Percentiles rank a stretch among this genome's conserved stretches.
Conservation (phyloP, 2,888 invertebrate species). For the Mamestra brassicae region DNA sequence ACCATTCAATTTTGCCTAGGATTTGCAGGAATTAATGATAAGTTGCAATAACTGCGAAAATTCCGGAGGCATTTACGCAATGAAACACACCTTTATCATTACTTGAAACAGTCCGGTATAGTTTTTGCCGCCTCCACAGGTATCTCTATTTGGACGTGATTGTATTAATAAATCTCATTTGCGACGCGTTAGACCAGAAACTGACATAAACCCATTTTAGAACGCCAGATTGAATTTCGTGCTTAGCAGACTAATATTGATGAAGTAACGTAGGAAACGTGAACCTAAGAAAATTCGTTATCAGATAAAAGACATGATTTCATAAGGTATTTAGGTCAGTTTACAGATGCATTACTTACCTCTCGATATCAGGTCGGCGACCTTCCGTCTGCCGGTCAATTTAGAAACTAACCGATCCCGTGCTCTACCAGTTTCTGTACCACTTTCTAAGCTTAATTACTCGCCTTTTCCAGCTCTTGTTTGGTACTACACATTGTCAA, state of each 20-base stretch:
- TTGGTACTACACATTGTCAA: conserved; percentile 81
- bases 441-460: conserved; percentile 87
- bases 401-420: conserved; percentile 82
- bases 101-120: conserved; percentile 26
- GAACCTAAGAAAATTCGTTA: conserved; percentile 47
- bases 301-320: conserved; percentile 55
- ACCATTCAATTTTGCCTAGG: background rate
- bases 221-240: conserved; percentile 49
- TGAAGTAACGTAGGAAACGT: conserved; percentile 29
- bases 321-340: conserved; percentile 61
- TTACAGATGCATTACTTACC: conserved; percentile 53
- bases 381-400: conserved; percentile 78
- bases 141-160: conserved; percentile 33
- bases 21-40: background rate
- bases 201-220: conserved; percentile 33
- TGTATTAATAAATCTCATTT: conserved; percentile 51
- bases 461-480: conserved; percentile 80
- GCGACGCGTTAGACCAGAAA: conserved; percentile 45
- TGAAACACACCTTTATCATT: conserved; percentile 1
- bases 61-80: background rate
- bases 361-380: conserved; percentile 70
- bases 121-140: conserved; percentile 29
- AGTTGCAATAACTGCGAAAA: background rate
- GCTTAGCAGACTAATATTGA: conserved; percentile 22
- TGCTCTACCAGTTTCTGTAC: conserved; percentile 78